Evolutionary conservation across 35 echinoderm and acorn worm genomes (phyloP), one percentile per base, ranked within the genome.

Genomic region (Apostichopus californicus): DNA sequence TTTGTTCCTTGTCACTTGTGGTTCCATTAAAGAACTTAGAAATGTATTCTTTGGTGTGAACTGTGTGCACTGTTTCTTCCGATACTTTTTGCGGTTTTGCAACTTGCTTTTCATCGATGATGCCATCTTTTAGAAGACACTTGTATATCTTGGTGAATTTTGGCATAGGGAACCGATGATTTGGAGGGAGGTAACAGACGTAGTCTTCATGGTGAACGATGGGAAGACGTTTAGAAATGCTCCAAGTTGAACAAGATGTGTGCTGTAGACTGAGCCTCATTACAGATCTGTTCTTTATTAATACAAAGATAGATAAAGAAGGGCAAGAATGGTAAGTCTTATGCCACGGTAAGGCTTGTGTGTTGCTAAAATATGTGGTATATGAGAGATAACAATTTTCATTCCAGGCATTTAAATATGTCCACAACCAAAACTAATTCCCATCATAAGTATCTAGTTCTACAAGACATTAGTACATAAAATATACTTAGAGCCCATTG

Each of bases 131-230:
- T 5, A 96, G 81, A 13, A 96, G 90, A 55, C 70, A 91, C 22
- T 94, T 64, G 22, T 75, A 94, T 2, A 94, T 56, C 78, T 92
- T 96, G 34, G 87, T 92, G 88, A 96, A 96, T 84, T 96, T 96
- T 15, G 25, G 61, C 95, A 94, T 94, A 57, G 66, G 90, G 28
- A 96, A 96, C 28, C 95, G 92, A 89, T 96, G 95, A 21, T 92
- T 91, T 20, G 93, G 95, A 46, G 95, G 95, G 9, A 96, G 93
- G 28, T 92, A 70, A 57, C 80, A 96, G 54, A 92, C 93, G 34
- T 96, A 96, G 61, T 90, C 95, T 59, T 94, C 90, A 80, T 96
- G 92, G 78, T 96, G 95, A 65, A 94, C 73, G 63, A 96, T 92
- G 54, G 95, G 95, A 21, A 96, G 84, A 9, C 23, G 56, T 92